A percentile compares a stretch with the other conserved stretches of the same genome.
Conservation (phyloP, 2,113 vertebrate species). For the Crypturellus undulatus region DNA sequence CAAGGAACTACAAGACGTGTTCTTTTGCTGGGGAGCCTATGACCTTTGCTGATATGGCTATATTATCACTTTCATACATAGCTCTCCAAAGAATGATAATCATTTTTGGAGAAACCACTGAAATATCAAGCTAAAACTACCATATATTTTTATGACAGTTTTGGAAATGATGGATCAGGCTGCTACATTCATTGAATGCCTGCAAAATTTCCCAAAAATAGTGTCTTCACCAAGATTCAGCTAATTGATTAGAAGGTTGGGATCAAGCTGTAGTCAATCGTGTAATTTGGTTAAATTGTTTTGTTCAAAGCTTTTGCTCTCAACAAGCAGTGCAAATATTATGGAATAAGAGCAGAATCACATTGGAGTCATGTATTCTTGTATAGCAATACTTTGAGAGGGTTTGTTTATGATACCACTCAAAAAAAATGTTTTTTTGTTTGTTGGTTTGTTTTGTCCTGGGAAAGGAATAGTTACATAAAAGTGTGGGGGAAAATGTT, state of each 20-base stretch:
- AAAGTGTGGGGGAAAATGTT: too few species aligned
- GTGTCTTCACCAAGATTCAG: background rate
- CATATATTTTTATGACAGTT: fast-evolving
- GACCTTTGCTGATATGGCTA: background rate
- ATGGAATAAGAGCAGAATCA: background rate
- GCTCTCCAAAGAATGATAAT: background rate
- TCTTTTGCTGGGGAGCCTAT: background rate
- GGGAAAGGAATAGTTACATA: background rate
- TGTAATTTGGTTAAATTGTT: background rate
- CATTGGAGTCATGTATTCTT: background rate
- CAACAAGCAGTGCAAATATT: background rate
- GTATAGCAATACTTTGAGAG: background rate
- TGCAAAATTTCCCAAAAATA: background rate
- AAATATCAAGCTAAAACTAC: background rate
- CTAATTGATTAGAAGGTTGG: background rate
- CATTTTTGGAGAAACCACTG: background rate
- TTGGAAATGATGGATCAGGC: background rate
- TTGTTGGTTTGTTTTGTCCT: background rate
- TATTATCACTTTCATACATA: fast-evolving
- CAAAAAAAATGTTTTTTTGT: background rate
- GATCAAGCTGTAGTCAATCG: background rate
- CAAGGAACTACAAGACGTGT: background rate
- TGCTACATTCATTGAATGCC: background rate
- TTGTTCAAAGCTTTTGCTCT: background rate
- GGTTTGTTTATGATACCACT: background rate